phyloP scores from a whole-genome alignment of 2,797 vertebrate genomes.

The Cryptoprocta ferox region DNA sequence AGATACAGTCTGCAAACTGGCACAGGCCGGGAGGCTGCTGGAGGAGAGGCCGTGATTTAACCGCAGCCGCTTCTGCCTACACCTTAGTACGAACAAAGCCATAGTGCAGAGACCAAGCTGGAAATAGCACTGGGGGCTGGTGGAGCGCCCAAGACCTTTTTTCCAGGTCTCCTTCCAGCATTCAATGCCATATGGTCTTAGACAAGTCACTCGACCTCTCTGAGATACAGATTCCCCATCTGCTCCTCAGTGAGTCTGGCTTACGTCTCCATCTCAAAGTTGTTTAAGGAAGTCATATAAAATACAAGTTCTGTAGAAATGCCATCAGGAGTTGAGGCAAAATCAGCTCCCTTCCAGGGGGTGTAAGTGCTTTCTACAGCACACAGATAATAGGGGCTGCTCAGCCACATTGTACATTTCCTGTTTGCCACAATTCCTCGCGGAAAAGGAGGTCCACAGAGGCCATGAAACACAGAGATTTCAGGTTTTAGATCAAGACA shows the following conservation, averaged over 20 bases:
- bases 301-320: background rate
- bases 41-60: constrained; percentile 11
- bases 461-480: background rate
- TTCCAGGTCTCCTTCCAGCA: background rate
- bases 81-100: background rate
- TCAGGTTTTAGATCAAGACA: background rate
- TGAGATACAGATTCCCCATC: background rate
- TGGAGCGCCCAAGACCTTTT: background rate
- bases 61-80: background rate
- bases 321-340: background rate
- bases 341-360: background rate
- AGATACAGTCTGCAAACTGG: constrained; percentile 62
- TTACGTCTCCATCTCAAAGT: background rate
- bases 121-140: background rate
- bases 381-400: background rate
- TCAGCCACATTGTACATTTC: background rate
- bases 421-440: background rate
- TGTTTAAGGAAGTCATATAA: constrained; percentile 31
- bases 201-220: background rate
- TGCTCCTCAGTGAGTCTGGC: constrained; percentile 9
- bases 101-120: background rate
- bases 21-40: constrained; percentile 49
- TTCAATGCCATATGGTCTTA: background rate
- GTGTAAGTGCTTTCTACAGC: background rate
- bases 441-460: background rate